Conservation (phyloP, 2,113 vertebrate genomes). For the Eclectus roratus region DNA sequence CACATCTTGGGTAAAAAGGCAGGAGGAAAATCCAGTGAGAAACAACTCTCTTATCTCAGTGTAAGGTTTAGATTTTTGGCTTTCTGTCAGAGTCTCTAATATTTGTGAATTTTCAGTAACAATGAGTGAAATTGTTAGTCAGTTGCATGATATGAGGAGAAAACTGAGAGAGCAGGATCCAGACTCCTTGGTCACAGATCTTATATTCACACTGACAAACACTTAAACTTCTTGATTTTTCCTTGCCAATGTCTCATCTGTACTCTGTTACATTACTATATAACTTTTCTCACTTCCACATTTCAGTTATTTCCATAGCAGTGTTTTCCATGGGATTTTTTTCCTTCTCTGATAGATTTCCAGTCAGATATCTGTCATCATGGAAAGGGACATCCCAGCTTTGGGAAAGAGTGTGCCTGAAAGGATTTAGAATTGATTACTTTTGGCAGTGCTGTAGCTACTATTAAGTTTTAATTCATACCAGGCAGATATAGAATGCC, state of each 20-base stretch:
- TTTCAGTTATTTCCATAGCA: rapidly evolving
- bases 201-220: not conserved
- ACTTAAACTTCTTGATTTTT: not conserved
- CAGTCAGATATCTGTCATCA: not conserved
- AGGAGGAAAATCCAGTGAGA: not conserved
- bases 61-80: not conserved
- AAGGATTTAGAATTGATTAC: not conserved
- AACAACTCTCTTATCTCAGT: not conserved
- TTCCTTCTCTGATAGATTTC: not conserved
- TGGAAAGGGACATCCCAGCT: not conserved
- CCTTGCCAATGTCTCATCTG: not conserved
- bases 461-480: constrained; percentile 24
- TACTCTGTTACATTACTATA: rapidly evolving
- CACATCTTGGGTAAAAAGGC: not conserved
- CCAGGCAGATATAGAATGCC: constrained; percentile 14
- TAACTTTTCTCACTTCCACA: not conserved
- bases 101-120: not conserved
- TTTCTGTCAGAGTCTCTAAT: not conserved
- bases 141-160: not conserved
- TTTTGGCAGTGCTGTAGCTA: constrained; percentile 8
- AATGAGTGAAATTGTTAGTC: rapidly evolving
- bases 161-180: not conserved
- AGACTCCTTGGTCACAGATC: not conserved
- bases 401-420: not conserved
- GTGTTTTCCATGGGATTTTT: not conserved